These are phyloP conservation scores for Nesogale talazaci DNA, from an alignment of 2,113 vertebrate species.

Conservation along the genomic window DNA sequence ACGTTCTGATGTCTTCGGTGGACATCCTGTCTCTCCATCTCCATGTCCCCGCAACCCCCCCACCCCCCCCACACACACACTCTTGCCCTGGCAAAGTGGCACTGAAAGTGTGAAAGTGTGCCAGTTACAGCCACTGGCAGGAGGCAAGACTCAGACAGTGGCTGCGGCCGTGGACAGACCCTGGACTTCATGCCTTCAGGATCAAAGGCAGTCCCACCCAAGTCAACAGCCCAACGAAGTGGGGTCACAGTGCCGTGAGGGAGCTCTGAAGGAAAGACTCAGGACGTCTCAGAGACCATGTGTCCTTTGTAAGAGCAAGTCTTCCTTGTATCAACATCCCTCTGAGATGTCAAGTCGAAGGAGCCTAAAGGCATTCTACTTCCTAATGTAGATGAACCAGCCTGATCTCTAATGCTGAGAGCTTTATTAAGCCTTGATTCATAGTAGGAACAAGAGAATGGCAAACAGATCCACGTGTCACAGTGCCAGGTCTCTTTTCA, in stretches of 20 bases:
- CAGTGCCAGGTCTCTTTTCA: not conserved
- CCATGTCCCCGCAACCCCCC: too few relatives aligned
- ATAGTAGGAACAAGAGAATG: not conserved
- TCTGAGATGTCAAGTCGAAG: slow-evolving; percentile 26
- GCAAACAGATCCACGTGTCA: slow-evolving; percentile 3
- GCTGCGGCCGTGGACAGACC: not conserved
- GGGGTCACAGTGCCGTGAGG: slow-evolving; percentile 18
- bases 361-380: not conserved
- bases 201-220: slow-evolving; percentile 53
- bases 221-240: slow-evolving; percentile 54
- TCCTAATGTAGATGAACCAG: slow-evolving; percentile 16
- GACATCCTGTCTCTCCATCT: slow-evolving; percentile 34
- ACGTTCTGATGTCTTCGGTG: slow-evolving; percentile 15
- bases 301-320: slow-evolving; percentile 45
- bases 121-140: slow-evolving; percentile 6
- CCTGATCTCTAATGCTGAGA: not conserved
- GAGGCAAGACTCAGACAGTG: slow-evolving; percentile 24
- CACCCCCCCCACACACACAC: too few relatives aligned
- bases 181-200: slow-evolving; percentile 64
- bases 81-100: too few relatives aligned
- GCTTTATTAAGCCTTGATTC: slow-evolving; percentile 42
- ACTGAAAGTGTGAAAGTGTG: too few relatives aligned
- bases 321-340: slow-evolving; percentile 17
- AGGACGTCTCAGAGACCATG: not conserved
- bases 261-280: slow-evolving; percentile 26